Base-by-base conservation (phyloP, 1,140 invertebrate species). In the Drosophila paulistorum region DNA sequence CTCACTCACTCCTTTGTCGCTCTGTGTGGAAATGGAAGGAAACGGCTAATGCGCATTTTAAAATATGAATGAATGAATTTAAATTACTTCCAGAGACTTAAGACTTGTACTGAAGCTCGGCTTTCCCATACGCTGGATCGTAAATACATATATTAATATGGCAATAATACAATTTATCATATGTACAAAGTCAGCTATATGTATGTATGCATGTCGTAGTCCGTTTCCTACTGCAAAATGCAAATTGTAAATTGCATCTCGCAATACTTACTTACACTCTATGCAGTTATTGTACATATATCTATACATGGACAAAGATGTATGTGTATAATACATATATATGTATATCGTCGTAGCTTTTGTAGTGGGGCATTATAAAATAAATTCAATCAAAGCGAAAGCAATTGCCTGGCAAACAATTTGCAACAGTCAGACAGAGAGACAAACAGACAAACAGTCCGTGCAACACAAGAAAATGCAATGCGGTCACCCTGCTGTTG, bases 301-400 rank as follows among this genome's bases (percentile, higher is more conserved):
- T 10, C 10, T 11, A 11, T 1, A 39, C 10, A 39, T 30, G 20
- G 20, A 23, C 20, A 23, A 23, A 23, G 20, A 23, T 23, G 20
- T 23, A 42, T 55, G 57, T 11, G 37, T 26, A 42, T 10, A n/a
- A n/a, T n/a, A n/a, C n/a, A n/a, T n/a, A n/a, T n/a, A n/a, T n/a
- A n/a, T n/a, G n/a, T n/a, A 37, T 7, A 20, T 48, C 30, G 48
- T 76, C 62, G 74, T 58, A 71, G 82, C 23, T 58, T 73, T 55
- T 57, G 83, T 60, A 63, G 30, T 80, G 75, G 62, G 71, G 84
- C 70, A 76, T 89, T 89, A 80, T 87, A 89, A 80, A 87, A 83
- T 87, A 80, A 83, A 87, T 87, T 89, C 84, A 89, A 87, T 89
- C 84, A 80, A 72, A 79, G 76, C 76, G 76, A 79, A 81, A 86